phyloP scores from a whole-genome alignment of 2,797 vertebrate genomes.

The Iguana delicatissima region DNA sequence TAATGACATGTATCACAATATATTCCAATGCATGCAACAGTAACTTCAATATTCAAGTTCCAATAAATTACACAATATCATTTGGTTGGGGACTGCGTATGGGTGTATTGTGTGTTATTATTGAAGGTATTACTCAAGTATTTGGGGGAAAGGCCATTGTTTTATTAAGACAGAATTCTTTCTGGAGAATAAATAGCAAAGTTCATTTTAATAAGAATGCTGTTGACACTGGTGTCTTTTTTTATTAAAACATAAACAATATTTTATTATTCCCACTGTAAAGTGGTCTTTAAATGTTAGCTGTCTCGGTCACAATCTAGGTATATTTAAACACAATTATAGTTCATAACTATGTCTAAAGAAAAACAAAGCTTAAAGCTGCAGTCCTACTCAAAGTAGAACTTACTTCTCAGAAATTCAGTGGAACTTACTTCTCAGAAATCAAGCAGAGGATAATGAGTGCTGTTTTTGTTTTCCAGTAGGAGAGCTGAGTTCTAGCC shows the following conservation, averaged over 20 bases:
- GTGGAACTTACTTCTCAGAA: too few relatives aligned
- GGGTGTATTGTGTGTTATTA: background rate
- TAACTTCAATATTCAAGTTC: background rate
- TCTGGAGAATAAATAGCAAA: slow-evolving; percentile 48
- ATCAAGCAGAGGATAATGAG: too few relatives aligned
- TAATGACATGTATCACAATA: background rate
- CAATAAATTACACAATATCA: background rate
- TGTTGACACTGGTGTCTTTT: slow-evolving; percentile 42
- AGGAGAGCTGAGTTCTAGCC: background rate
- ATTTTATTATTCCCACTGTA: slow-evolving; percentile 39
- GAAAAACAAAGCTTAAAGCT: background rate
- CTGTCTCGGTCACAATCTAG: slow-evolving; percentile 33
- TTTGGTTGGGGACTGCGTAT: background rate
- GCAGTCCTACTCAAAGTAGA: background rate
- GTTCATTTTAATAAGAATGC: slow-evolving; percentile 36
- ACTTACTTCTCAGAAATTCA: background rate
- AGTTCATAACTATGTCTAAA: background rate
- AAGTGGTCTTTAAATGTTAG: slow-evolving; percentile 68
- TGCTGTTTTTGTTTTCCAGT: background rate
- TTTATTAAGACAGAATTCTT: slow-evolving; percentile 47
- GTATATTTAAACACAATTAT: background rate
- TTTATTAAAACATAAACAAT: slow-evolving; percentile 64
- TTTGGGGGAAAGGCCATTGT: slow-evolving; percentile 18
- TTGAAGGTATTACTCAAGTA: slow-evolving; percentile 1
- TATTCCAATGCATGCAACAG: background rate